phyloP scores from a whole-genome alignment of 2,113 vertebrate genomes.

The Nyctereutes procyonoides region DNA sequence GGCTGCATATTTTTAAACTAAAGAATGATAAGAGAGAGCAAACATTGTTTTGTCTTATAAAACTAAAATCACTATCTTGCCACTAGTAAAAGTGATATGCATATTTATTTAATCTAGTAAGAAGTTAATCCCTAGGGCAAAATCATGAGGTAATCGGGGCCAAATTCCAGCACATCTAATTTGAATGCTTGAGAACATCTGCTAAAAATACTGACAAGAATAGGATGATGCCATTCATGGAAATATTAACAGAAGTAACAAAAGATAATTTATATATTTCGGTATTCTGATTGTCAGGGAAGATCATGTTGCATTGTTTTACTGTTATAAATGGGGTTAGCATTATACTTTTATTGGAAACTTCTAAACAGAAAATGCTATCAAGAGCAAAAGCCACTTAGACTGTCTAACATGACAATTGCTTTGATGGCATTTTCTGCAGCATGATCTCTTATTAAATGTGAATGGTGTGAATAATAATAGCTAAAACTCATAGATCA shows the following conservation, averaged over 20 bases:
- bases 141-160: neutral
- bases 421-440: neutral
- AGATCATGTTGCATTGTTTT: neutral
- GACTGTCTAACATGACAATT: neutral
- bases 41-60: slow-evolving; percentile 28
- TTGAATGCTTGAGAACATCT: neutral
- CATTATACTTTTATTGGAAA: slow-evolving; percentile 36
- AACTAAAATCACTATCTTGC: slow-evolving; percentile 21
- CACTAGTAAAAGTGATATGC: neutral
- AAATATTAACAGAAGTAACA: neutral
- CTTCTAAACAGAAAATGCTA: slow-evolving; percentile 22
- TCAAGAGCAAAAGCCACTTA: neutral
- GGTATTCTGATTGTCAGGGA: neutral
- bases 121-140: neutral
- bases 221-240: slow-evolving; percentile 32
- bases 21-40: neutral
- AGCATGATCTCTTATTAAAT: neutral
- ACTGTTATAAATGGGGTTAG: neutral
- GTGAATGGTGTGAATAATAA: neutral
- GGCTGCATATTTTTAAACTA: neutral
- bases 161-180: neutral
- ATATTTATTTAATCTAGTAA: slow-evolving; percentile 6
- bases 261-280: neutral
- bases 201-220: slow-evolving; percentile 12
- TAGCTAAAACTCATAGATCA: neutral